Evolutionary conservation across 2,888 invertebrate genomes (phyloP).

Genomic region (Andrena chrysosceles): DNA sequence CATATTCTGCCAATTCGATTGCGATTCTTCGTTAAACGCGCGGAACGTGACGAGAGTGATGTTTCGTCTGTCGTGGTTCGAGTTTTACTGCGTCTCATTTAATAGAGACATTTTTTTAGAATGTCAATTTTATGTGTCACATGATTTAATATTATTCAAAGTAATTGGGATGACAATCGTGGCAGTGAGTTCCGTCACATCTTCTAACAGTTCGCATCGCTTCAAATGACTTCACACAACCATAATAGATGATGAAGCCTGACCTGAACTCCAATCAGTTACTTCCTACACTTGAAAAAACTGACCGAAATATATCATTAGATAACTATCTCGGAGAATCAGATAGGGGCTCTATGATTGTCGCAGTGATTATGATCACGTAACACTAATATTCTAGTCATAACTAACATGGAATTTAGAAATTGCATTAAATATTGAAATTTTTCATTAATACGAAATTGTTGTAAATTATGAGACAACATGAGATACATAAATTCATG

Average conservation of each 20-base stretch:
- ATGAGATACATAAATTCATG: too few species aligned
- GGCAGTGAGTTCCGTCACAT: conserved; percentile 17
- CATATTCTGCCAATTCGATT: neutral
- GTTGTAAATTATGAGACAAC: too few species aligned
- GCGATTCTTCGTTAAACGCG: neutral
- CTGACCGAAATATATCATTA: conserved; percentile 44
- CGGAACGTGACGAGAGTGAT: neutral
- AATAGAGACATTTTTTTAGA: too few species aligned
- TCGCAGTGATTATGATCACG: neutral
- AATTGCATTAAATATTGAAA: neutral
- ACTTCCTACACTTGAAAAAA: conserved; percentile 40
- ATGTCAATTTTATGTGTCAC: neutral
- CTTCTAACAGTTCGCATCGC: conserved; percentile 15
- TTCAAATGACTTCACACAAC: neutral
- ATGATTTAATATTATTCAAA: neutral
- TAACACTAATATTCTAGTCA: neutral
- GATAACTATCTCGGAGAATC: conserved; percentile 19
- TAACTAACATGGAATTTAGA: neutral
- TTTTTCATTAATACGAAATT: neutral
- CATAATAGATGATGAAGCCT: conserved; percentile 22
- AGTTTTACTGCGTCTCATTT: neutral
- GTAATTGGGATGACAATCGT: neutral
- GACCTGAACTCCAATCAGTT: conserved; percentile 44
- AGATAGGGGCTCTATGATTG: conserved; percentile 15
- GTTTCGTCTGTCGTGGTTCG: conserved; percentile 1